Base-by-base conservation (phyloP, 1,140 invertebrate genomes). In the Propsilocerus akamusi region DNA sequence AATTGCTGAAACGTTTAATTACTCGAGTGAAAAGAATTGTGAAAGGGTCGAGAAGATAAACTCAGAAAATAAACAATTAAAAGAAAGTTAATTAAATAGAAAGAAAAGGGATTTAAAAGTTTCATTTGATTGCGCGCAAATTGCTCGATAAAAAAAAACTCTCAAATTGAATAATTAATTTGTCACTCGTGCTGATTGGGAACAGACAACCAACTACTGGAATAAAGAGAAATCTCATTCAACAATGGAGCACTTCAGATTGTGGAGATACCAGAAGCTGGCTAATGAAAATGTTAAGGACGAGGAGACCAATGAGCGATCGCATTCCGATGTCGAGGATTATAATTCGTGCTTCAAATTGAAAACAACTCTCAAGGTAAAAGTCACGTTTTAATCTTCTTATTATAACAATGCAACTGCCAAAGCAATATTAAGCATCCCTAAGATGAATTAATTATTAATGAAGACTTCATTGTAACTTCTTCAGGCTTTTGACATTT, bases 281-380 rank as follows among this genome's bases (percentile, higher is more conserved):
- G 34, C 34, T 41, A 41, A 41, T 41, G 34, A 41, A 41, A 41
- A 41, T 41, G 34, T 41, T 20, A 41, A 41, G 34, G 34, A 41
- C 22, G 34, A 41, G 17, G 22, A 20, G 22, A 20, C 22, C 34
- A 41, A 20, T 41, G 34, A n/a, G n/a, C n/a, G n/a, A n/a, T n/a
- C n/a, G n/a, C n/a, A n/a, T n/a, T n/a, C n/a, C n/a, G n/a, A 41
- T 20, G 34, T 20, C 14, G 34, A 17, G 34, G 34, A 41, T 41
- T 41, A 41, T 41, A 41, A 41, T 41, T 41, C 34, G 11, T 41
- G 34, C 34, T 41, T 41, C 22, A 14, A 41, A 41, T 41, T 41
- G 34, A 41, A 17, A 17, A 41, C 17, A 17, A 41, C 17, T 20
- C 34, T 41, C 3, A 41, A 41, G 34, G 34, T 41, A 41, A 41